phyloP scores from a whole-genome alignment of 1,140 invertebrate species.

The Mercenaria mercenaria region DNA sequence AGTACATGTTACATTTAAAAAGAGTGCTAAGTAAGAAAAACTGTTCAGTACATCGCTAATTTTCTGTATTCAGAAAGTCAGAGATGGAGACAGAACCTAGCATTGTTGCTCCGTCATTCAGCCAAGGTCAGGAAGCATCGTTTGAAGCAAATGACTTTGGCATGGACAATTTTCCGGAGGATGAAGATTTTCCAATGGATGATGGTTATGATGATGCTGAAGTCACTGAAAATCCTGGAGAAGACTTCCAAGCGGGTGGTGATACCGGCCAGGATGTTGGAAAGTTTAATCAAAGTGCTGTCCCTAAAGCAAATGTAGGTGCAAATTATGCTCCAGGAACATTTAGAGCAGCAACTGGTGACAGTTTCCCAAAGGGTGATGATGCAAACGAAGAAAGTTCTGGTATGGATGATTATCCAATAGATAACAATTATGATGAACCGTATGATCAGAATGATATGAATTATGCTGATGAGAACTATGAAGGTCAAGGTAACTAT shows the following conservation, averaged over 20 bases:
- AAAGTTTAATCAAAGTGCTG: background rate
- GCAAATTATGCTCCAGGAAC: background rate
- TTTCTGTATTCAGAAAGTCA: too few species aligned
- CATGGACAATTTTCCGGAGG: constrained; percentile 28
- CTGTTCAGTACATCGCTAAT: too few species aligned
- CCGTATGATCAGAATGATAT: background rate
- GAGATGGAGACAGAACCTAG: constrained; percentile 14
- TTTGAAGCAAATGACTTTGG: constrained; percentile 42
- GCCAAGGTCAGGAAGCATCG: constrained; percentile 24
- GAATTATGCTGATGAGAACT: background rate
- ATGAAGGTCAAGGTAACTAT: background rate
- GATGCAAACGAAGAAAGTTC: background rate
- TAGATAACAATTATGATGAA: constrained; percentile 13
- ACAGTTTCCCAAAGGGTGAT: background rate
- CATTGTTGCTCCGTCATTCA: constrained; percentile 40
- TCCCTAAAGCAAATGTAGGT: background rate
- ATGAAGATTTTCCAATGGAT: constrained; percentile 34
- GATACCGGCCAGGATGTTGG: background rate
- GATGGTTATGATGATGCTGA: constrained; percentile 23
- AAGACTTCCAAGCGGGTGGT: background rate
- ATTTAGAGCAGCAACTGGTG: background rate
- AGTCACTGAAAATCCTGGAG: background rate
- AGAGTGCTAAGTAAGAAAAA: too few species aligned
- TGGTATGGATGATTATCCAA: background rate
- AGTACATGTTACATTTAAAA: too few species aligned